These are phyloP conservation scores for Manduca sexta DNA, from an alignment of 1,140 invertebrate genomes.

Conservation along the genomic window DNA sequence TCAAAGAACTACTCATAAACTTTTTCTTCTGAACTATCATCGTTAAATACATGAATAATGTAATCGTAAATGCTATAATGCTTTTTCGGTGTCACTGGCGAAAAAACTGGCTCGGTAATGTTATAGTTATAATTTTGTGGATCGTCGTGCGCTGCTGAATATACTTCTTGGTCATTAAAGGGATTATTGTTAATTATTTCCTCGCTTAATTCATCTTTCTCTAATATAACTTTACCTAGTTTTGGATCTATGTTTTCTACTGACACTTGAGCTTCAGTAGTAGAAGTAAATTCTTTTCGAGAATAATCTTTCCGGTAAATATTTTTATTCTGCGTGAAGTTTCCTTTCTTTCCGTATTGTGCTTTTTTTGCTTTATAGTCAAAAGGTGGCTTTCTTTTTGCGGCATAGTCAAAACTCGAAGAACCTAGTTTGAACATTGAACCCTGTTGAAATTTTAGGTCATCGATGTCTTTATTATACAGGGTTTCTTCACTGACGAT, in stretches of 20 bases:
- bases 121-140: neutral
- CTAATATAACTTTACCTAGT: too few relatives aligned
- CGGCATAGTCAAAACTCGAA: slow-evolving; percentile 11
- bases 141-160: neutral
- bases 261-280: too few relatives aligned
- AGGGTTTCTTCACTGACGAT: too few relatives aligned
- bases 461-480: too few relatives aligned
- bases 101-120: too few relatives aligned
- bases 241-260: too few relatives aligned
- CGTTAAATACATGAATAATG: slow-evolving; percentile 24
- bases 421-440: slow-evolving; percentile 3
- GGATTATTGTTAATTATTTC: too few relatives aligned
- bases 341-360: slow-evolving; percentile 35
- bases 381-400: slow-evolving; percentile 15
- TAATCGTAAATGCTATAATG: slow-evolving; percentile 31
- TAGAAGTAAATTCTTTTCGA: neutral
- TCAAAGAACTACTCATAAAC: slow-evolving; percentile 37
- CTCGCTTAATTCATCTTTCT: too few relatives aligned
- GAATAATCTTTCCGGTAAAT: neutral
- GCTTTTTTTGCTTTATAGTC: slow-evolving; percentile 27
- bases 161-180: too few relatives aligned
- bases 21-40: slow-evolving; percentile 19
- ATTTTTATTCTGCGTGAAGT: neutral
- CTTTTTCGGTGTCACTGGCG: slow-evolving; percentile 5
- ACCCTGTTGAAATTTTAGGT: too few relatives aligned